Evolutionary conservation across 2,113 vertebrate genomes (phyloP), one percentile per base, ranked within the genome.

Genomic region (Xiphophorus hellerii): DNA sequence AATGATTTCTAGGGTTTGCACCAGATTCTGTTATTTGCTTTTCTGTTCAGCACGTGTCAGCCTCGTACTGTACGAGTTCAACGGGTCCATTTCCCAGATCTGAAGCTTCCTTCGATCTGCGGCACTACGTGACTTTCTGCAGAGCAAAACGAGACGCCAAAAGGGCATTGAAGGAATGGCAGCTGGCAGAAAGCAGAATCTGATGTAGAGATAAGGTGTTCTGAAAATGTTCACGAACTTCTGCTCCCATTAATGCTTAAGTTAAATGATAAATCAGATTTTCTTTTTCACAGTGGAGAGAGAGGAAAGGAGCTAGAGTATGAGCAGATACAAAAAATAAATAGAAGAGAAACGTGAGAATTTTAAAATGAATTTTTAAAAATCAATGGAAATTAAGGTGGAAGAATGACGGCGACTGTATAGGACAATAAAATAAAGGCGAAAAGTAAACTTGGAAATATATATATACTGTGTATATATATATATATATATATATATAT

Each of bases 11-110:
- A 20, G 60, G 2, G 31, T 66, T 17, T 66, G 63, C 65, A 44
- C 64, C 27, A 31, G 9, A 58, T 58, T 58, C 62, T 71, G 37
- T 27, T 58, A n/a, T 58, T 58, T 58, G 51, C 25, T n/a, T 42
- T 65, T 44, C 69, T 73, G 1, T 30, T 35, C 11, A 51, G 48
- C 73, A 35, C 61, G 10, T 63, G 2, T 85, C 37, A 87, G 89
- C 88, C 84, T 87, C 63, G 1, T 2, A 60, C 4, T 27, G 65
- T 29, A 15, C 4, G 4, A 83, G 88, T 83, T 90, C 82, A 86
- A 0, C 1, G 22, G 74, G 85, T 84, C 61, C 80, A 76, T 10
- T 66, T 86, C 84, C 62, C 69, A 61, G 65, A 69, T 29, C 51
- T 27, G 25, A 25, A 13, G 63, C 51, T 58, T 10, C 2, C 22